Conservation (phyloP, 2,113 vertebrate genomes). For the Neomonachus schauinslandi region DNA sequence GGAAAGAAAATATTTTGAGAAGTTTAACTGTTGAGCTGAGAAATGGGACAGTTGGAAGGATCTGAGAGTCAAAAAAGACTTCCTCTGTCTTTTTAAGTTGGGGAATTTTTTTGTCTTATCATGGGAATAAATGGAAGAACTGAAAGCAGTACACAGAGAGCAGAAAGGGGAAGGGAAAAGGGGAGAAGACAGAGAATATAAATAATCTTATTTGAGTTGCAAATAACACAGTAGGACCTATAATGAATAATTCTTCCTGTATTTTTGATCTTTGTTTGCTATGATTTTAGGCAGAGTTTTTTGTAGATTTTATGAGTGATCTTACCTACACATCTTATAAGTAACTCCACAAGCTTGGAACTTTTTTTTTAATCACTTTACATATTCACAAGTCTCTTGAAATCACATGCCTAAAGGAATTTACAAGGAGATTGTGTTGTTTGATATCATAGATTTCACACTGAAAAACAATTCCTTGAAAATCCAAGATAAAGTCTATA, state of each 20-base stretch:
- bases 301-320: neutral
- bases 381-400: neutral
- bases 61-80: neutral
- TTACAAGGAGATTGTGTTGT: neutral
- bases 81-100: neutral
- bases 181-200: neutral
- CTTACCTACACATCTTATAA: neutral
- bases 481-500: neutral
- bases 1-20: slow-evolving; percentile 18
- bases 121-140: neutral
- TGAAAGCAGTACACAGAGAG: neutral
- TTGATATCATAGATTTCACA: neutral
- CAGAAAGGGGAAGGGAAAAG: neutral
- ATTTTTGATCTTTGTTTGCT: neutral
- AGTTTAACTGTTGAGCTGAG: neutral
- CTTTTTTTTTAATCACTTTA: neutral
- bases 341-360: neutral
- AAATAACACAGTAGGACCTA: neutral
- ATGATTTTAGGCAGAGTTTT: neutral
- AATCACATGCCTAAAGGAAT: neutral
- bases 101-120: neutral
- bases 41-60: neutral
- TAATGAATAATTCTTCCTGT: neutral
- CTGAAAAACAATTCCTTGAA: neutral
- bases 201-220: neutral